Conservation (phyloP, 2,888 invertebrate genomes). For the Pharmacophagus antenor region DNA sequence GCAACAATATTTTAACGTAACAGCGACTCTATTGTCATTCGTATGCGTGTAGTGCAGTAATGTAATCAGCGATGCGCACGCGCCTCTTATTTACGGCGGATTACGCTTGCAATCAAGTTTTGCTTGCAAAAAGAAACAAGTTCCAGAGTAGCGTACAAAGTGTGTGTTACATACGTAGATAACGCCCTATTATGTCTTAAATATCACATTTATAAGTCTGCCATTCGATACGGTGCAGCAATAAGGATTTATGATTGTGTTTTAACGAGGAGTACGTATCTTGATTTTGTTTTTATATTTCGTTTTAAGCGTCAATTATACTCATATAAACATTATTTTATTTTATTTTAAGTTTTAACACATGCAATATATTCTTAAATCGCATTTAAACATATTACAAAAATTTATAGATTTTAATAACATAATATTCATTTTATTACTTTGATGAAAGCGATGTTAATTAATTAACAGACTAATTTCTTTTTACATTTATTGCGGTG, state of each 20-base stretch:
- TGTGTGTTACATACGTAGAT: slow-evolving; percentile 35
- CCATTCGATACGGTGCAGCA: slow-evolving; percentile 29
- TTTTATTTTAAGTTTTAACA: no score
- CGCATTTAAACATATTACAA: no score
- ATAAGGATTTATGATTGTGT: slow-evolving; percentile 27
- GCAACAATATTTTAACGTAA: background rate
- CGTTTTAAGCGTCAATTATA: background rate
- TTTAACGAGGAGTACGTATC: slow-evolving; percentile 26
- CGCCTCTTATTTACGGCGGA: slow-evolving; percentile 75
- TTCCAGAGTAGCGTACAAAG: slow-evolving; percentile 22
- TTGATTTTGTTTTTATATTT: background rate
- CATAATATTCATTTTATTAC: no score
- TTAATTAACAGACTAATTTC: no score
- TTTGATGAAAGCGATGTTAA: no score
- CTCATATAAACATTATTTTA: no score
- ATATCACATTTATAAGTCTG: slow-evolving; percentile 25
- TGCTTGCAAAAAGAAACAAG: slow-evolving; percentile 47
- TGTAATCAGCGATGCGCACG: slow-evolving; percentile 71
- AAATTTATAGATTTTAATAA: no score
- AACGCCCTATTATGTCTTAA: slow-evolving; percentile 50
- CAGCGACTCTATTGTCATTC: slow-evolving; percentile 47
- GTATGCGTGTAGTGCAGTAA: slow-evolving; percentile 54
- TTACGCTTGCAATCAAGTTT: slow-evolving; percentile 70
- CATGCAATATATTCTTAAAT: no score
- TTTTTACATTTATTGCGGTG: no score